A percentile compares a stretch with the other conserved stretches of the same genome.
Evolutionary conservation across 2,797 vertebrate genomes (phyloP).

Genomic region (Melopsittacus undulatus): DNA sequence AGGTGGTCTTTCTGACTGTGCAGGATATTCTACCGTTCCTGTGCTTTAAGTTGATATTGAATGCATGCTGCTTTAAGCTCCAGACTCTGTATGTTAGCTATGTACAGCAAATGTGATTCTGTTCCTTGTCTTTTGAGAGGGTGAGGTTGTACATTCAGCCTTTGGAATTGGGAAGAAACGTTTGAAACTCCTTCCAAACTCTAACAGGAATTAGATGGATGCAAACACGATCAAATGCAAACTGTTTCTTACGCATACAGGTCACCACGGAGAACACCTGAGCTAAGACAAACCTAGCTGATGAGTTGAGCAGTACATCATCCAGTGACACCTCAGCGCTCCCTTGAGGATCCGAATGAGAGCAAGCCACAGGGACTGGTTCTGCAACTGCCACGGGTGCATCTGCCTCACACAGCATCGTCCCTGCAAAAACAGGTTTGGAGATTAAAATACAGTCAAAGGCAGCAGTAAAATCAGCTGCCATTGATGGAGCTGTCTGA

Average conservation of each 20-base stretch:
- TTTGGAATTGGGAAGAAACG: neutral
- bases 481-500: fast-evolving
- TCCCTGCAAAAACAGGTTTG: neutral
- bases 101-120: neutral
- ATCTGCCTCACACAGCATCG: slow-evolving; percentile 30
- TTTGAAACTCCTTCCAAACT: neutral
- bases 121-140: neutral
- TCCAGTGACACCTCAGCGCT: neutral
- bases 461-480: neutral
- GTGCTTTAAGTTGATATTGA: neutral
- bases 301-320: neutral
- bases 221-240: neutral
- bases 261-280: neutral
- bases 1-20: neutral
- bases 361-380: neutral
- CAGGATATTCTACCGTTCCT: neutral
- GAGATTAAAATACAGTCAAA: neutral
- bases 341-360: neutral
- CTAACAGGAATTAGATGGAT: neutral
- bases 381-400: neutral
- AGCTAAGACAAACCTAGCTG: slow-evolving; percentile 13
- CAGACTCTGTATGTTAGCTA: neutral
- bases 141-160: neutral
- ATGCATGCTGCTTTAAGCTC: neutral
- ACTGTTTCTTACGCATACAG: fast-evolving